These are phyloP conservation scores for Atherinosoma microstoma DNA, from an alignment of 2,797 vertebrate species.

Conservation along the genomic window DNA sequence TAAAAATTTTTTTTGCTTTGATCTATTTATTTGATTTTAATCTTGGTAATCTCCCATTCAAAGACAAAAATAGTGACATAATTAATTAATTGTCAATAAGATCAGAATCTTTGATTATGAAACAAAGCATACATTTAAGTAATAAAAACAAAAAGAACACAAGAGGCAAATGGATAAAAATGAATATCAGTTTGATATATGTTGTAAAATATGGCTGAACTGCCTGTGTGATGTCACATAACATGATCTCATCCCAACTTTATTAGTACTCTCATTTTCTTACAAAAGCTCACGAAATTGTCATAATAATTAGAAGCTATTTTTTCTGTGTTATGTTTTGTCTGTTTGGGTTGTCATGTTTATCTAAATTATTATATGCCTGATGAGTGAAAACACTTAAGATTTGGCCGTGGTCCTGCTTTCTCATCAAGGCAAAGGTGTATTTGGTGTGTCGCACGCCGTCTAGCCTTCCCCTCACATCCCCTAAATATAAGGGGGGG, in stretches of 20 bases:
- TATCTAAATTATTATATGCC: background rate
- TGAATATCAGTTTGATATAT: fast-evolving
- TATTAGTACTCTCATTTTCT: background rate
- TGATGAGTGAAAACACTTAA: constrained; percentile 39
- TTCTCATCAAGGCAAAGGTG: constrained; percentile 60
- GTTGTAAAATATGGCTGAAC: background rate
- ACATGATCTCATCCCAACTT: background rate
- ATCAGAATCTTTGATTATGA: background rate
- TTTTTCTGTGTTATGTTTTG: background rate
- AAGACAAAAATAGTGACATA: background rate
- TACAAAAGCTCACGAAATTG: background rate
- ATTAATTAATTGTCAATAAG: background rate
- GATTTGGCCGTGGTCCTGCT: constrained; percentile 31
- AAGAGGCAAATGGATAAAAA: background rate
- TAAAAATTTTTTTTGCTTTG: background rate
- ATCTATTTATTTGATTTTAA: background rate
- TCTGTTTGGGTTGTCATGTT: background rate
- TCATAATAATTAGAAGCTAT: background rate
- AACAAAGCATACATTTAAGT: background rate
- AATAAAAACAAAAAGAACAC: background rate
- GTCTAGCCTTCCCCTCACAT: background rate
- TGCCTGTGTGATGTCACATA: no score
- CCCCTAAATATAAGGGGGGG: constrained; percentile 57
- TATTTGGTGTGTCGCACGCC: constrained; percentile 30
- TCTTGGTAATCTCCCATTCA: background rate